Percentiles rank a stretch among this genome's conserved stretches.
phyloP scores from a whole-genome alignment of 2,113 vertebrate species.

The Malurus cyaneus region DNA sequence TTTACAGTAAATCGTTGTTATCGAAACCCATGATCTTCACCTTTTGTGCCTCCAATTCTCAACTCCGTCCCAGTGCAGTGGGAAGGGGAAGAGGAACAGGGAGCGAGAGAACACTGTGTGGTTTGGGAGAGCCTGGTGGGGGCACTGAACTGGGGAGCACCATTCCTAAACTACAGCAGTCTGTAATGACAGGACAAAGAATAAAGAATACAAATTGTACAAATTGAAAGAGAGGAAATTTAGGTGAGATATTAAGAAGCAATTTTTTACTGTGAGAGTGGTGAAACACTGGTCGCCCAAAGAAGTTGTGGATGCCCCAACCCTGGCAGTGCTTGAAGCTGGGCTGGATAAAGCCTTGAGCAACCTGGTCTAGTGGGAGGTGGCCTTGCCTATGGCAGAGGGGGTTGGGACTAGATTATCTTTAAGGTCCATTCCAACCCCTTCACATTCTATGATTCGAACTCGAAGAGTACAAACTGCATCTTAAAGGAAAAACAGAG shows the following conservation, averaged over 20 bases:
- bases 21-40: rapidly evolving
- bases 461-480: neutral
- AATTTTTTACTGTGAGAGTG: neutral
- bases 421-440: neutral
- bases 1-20: neutral
- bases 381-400: neutral
- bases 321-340: neutral
- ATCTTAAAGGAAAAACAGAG: neutral
- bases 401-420: neutral
- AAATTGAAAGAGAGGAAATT: neutral
- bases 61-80: rapidly evolving
- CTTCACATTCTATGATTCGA: neutral
- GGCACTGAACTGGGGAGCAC: neutral
- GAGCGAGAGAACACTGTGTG: neutral
- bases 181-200: neutral
- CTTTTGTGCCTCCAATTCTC: neutral
- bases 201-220: neutral
- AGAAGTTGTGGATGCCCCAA: neutral
- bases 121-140: neutral
- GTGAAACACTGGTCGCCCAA: neutral
- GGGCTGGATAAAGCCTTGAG: neutral
- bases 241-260: neutral
- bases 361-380: neutral
- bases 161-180: neutral
- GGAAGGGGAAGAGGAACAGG: rapidly evolving